These are phyloP conservation scores for Brachynemurus nebulosus DNA, from an alignment of 2,888 invertebrate species.

Conservation along the genomic window DNA sequence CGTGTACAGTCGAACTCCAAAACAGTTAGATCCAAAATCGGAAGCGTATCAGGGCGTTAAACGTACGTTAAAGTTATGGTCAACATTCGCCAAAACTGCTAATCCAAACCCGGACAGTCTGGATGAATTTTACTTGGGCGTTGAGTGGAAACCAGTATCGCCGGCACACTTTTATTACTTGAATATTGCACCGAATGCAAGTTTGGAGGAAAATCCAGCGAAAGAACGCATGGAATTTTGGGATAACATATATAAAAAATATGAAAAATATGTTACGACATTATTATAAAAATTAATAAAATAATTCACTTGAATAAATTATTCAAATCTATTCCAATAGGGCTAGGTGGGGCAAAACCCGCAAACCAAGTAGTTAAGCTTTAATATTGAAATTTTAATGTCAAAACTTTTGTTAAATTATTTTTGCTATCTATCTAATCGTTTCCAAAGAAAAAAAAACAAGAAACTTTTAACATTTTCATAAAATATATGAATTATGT, in stretches of 20 bases:
- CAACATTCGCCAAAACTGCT: background rate
- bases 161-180: slow-evolving; percentile 9
- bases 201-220: slow-evolving; percentile 11
- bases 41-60: background rate
- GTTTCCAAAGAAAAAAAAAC: too few species aligned
- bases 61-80: background rate
- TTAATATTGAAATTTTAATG: too few species aligned
- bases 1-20: background rate
- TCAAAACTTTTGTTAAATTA: too few species aligned
- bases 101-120: background rate
- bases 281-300: background rate
- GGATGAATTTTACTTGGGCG: background rate
- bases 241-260: too few species aligned
- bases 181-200: slow-evolving; percentile 11
- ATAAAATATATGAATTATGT: too few species aligned
- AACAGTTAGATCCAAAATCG: background rate
- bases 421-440: too few species aligned
- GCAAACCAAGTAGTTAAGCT: too few species aligned
- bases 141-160: slow-evolving; percentile 13
- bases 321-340: too few species aligned
- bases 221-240: slow-evolving; percentile 12
- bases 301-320: too few species aligned
- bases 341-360: too few species aligned
- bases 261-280: background rate
- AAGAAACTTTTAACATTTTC: too few species aligned